Evolutionary conservation across 2,797 vertebrate species (phyloP).

Genomic region (Thalassophryne amazonica): DNA sequence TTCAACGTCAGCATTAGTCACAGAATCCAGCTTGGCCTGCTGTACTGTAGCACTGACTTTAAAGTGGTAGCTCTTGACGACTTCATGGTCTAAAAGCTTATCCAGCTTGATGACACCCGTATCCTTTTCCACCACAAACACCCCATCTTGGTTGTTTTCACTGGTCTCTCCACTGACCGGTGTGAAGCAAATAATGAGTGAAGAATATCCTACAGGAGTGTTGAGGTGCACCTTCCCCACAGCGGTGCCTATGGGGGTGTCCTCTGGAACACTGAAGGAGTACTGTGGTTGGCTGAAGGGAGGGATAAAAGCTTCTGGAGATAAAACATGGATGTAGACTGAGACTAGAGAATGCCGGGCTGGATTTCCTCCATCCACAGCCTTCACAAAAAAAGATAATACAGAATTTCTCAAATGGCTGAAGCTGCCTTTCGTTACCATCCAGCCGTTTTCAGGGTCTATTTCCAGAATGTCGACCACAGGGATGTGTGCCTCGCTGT

Average conservation of each 20-base stretch:
- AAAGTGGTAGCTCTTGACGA: conserved; percentile 82
- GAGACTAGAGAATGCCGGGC: conserved; percentile 91
- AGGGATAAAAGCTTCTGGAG: conserved; percentile 84
- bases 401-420: conserved; percentile 88
- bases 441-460: conserved; percentile 97
- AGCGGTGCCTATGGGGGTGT: conserved; percentile 84
- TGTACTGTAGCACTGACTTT: conserved; percentile 86
- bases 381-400: conserved; percentile 96
- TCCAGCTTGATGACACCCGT: conserved; percentile 91
- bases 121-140: conserved; percentile 89
- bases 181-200: conserved; percentile 71
- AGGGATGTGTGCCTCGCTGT: conserved; percentile 89
- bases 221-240: conserved; percentile 84
- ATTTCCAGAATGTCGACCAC: conserved; percentile 93
- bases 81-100: conserved; percentile 89
- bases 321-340: conserved; percentile 92
- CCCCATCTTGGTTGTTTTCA: conserved; percentile 86
- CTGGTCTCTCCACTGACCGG: conserved; percentile 84
- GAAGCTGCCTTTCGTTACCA: conserved; percentile 94
- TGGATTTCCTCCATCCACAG: conserved; percentile 90
- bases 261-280: conserved; percentile 86
- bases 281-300: conserved; percentile 91
- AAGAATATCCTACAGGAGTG: conserved; percentile 62
- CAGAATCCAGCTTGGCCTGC: conserved; percentile 84
- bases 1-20: conserved; percentile 87